phyloP scores from a whole-genome alignment of 2,888 invertebrate species.

The Hyposoter dolosus region DNA sequence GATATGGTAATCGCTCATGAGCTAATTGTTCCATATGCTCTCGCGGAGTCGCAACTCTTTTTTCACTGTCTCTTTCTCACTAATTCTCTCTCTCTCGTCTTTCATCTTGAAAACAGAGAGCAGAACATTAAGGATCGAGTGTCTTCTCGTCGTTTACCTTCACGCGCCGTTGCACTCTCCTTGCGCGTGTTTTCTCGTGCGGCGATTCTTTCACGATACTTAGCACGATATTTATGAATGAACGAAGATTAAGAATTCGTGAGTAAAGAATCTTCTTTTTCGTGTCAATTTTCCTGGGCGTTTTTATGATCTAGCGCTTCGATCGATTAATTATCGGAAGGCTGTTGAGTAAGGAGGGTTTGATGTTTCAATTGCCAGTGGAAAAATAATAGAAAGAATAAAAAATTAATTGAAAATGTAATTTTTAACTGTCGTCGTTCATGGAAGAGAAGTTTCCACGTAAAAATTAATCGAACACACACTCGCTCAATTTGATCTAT shows the following conservation, averaged over 20 bases:
- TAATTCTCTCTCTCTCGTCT: constrained; percentile 21
- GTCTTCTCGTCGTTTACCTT: constrained; percentile 63
- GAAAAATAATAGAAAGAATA: neutral
- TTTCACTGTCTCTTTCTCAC: constrained; percentile 12
- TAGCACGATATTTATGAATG: constrained; percentile 52
- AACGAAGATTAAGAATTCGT: constrained; percentile 34
- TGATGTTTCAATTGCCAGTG: neutral
- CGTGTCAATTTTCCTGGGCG: neutral
- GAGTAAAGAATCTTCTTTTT: neutral
- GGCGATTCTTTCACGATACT: constrained; percentile 38
- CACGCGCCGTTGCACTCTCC: constrained; percentile 46
- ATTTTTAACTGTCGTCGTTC: neutral
- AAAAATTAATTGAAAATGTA: neutral
- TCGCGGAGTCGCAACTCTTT: constrained; percentile 33
- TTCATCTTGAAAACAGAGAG: constrained; percentile 42
- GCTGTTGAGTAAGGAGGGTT: neutral
- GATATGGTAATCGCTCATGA: constrained; percentile 73
- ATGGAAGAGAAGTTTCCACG: neutral
- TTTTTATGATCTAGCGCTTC: neutral
- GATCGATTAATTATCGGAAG: neutral
- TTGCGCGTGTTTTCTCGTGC: constrained; percentile 15
- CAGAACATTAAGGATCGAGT: constrained; percentile 56
- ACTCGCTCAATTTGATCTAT: constrained; percentile 6
- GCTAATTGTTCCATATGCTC: constrained; percentile 72
- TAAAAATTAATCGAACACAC: constrained; percentile 1